Evolutionary conservation across 2,888 invertebrate species (phyloP).

Genomic region (Buathra laborator): DNA sequence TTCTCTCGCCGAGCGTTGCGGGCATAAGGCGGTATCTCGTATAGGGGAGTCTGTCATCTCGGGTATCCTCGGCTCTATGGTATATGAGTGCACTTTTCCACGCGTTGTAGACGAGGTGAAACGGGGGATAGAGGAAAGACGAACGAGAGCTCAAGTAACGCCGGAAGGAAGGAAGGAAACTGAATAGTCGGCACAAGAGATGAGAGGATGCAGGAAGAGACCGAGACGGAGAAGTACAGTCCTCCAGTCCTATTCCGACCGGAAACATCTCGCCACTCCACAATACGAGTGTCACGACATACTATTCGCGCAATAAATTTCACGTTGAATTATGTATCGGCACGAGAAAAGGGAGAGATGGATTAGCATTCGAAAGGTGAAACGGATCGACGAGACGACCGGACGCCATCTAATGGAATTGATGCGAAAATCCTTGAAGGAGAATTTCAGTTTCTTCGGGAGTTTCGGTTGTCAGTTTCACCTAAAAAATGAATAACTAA

Average conservation of each 20-base stretch:
- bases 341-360: constrained; percentile 31
- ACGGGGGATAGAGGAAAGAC: constrained; percentile 31
- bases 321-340: constrained; percentile 62
- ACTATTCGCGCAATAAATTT: constrained; percentile 51
- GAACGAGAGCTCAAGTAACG: constrained; percentile 42
- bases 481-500: too few species aligned
- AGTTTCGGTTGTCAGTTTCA: too few species aligned
- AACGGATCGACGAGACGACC: not conserved
- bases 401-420: not conserved
- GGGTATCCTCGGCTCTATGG: not conserved
- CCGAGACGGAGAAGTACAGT: constrained; percentile 25
- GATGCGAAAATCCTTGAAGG: not conserved
- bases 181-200: constrained; percentile 32
- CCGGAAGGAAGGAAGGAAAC: constrained; percentile 59
- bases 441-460: too few species aligned
- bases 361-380: not conserved
- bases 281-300: constrained; percentile 35
- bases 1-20: not conserved
- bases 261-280: constrained; percentile 49
- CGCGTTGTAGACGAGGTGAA: constrained; percentile 12
- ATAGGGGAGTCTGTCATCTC: constrained; percentile 27
- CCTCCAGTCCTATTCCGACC: constrained; percentile 44
- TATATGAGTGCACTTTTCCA: not conserved
- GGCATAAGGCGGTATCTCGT: not conserved
- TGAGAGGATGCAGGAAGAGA: constrained; percentile 10